Evolutionary conservation across 2,797 vertebrate species (phyloP), one percentile per base, ranked within the genome.

Genomic region (Urocyon cinereoargenteus): DNA sequence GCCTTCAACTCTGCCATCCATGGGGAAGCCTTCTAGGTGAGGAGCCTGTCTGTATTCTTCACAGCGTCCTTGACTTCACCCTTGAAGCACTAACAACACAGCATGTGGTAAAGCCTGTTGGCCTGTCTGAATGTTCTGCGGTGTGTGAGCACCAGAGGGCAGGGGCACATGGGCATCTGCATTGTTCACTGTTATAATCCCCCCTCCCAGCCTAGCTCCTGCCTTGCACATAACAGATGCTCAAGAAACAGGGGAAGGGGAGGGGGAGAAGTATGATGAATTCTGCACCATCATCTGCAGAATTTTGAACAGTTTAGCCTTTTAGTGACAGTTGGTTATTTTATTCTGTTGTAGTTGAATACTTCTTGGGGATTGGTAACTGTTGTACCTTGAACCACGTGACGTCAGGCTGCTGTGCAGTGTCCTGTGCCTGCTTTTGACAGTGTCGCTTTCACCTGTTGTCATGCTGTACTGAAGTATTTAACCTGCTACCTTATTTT

Each of bases 241-340:
- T 79, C 12, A 68, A 26, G 68, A 90, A 59, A 31, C 28, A 78
- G 36, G 40, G 5, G 18, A 14, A 40, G 2, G 40, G 79, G 72
- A 4, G 6, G 3, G 49, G 28, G 36, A 40, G n/a, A 53, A 61
- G 21, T 61, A 3, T 68, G 34, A 10, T 15, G 26, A 88, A 75
- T 22, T 68, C 28, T 78, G 15, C 59, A n/a, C 28, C 22, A 78
- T 14, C 9, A 22, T 61, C 82, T 87, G 31, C 72, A 85, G 91
- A 68, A 87, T 90, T 93, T 90, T 28, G 22, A 53, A 34, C 21
- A 88, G 53, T 22, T 81, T 79, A 72, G 36, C 21, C 79, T 83
- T 85, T 96, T 86, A 75, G 34, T 81, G 68, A 72, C n/a, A 77
- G 6, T 79, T 11, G 11, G 1, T 72, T 66, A 24, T 86, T 90